Base-by-base conservation (phyloP, 2,113 vertebrate species). In the Halichoeres trimaculatus region DNA sequence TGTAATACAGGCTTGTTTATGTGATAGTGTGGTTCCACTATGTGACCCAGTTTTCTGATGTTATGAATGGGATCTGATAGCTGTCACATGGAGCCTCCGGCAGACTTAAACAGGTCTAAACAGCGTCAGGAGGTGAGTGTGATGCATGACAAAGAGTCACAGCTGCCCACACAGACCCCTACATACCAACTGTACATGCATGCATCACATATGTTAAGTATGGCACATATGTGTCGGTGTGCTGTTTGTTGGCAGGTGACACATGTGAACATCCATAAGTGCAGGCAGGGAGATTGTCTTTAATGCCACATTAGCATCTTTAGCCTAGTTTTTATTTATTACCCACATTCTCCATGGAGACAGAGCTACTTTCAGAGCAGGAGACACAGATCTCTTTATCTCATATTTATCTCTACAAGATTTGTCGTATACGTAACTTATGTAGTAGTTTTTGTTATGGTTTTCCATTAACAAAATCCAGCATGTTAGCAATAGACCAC, bases 41-140 rank as follows among this genome's bases (percentile, higher is more conserved):
- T 10, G 1, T 61, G 78, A 75, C 74, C 74, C 54, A 58, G 38
- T 67, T 78, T 20, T 17, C 10, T 11, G 56, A n/a, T 22, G 13
- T 47, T 20, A 16, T 53, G 41, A 24, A 71, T 26, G 43, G 30
- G 26, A 13, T 51, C 34, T 59, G 43, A 69, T 8, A 52, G 55
- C 26, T 5, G n/a, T 14, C 22, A 16, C 17, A 47, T 1, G 10
- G 22, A 36, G 54, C 57, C 22, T 43, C 19, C 38, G 48, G 48
- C 51, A 40, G 65, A 4, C 22, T 38, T 12, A 13, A 55, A 8
- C 26, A 12, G 54, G 20, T 26, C 2, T 12, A 0, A 58, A 19
- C 0, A 1, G n/a, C 61, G 38, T 13, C 20, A 3, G 23, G 19
- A 26, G 9, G 55, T 17, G 2, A 26, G 11, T 16, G 6, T 24